phyloP scores from a whole-genome alignment of 1,140 invertebrate genomes.

The Oreohelix idahoensis region DNA sequence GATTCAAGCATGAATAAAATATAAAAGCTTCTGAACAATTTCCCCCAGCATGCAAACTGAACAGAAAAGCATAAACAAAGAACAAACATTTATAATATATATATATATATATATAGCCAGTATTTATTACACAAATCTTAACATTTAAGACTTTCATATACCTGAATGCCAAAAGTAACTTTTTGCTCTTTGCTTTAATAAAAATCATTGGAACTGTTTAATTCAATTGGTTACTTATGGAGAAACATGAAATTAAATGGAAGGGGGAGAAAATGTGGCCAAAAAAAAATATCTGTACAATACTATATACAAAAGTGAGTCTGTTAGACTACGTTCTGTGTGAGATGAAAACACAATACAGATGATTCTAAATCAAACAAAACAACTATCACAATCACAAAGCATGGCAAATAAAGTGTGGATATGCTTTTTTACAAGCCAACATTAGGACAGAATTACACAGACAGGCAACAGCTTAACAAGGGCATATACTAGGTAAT shows the following conservation, averaged over 20 bases:
- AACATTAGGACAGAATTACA: background rate
- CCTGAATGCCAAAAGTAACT: constrained; percentile 29
- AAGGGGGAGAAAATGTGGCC: background rate
- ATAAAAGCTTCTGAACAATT: background rate
- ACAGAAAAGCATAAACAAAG: background rate
- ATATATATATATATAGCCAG: constrained; percentile 38
- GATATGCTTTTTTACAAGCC: background rate
- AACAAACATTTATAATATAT: constrained; percentile 8
- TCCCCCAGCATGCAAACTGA: background rate
- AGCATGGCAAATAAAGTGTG: background rate
- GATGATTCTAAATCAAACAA: background rate
- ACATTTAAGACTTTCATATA: constrained; percentile 34
- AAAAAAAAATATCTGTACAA: constrained; percentile 19
- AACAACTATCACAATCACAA: constrained; percentile 4
- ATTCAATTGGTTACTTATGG: constrained; percentile 25
- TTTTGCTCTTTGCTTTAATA: constrained; percentile 23
- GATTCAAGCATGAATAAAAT: no score
- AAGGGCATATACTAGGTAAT: no score
- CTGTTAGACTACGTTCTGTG: constrained; percentile 22
- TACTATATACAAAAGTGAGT: background rate
- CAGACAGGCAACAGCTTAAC: background rate
- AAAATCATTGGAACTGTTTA: constrained; percentile 33
- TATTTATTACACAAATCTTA: constrained; percentile 43
- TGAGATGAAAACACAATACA: background rate
- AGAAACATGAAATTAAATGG: constrained; percentile 4